A percentile compares a stretch with the other conserved stretches of the same genome.
phyloP scores from a whole-genome alignment of 1,140 invertebrate genomes.

The Tetraneura akinire region DNA sequence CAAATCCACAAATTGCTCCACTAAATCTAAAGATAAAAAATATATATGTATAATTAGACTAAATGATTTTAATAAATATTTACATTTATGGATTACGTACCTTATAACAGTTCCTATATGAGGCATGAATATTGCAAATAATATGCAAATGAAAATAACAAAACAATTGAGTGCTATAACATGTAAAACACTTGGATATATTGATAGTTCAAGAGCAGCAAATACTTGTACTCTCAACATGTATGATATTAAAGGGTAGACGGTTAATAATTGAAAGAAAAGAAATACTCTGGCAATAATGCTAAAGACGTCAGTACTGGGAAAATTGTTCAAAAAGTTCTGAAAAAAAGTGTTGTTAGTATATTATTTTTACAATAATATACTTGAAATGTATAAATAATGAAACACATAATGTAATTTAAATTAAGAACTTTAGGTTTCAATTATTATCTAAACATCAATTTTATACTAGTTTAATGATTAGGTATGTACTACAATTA shows the following conservation, averaged over 20 bases:
- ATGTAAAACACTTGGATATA: slow-evolving; percentile 61
- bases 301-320: slow-evolving; percentile 74
- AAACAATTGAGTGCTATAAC: slow-evolving; percentile 64
- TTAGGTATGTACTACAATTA: too few species aligned
- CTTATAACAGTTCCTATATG: slow-evolving; percentile 84
- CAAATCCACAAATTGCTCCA: slow-evolving; percentile 82
- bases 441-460: too few species aligned
- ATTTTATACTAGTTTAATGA: too few species aligned
- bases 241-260: slow-evolving; percentile 83
- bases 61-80: too few species aligned
- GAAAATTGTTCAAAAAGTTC: slow-evolving; percentile 92
- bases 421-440: too few species aligned
- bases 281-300: slow-evolving; percentile 79
- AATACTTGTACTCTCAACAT: slow-evolving; percentile 81
- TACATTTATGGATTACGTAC: slow-evolving; percentile 59
- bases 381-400: too few species aligned
- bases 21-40: slow-evolving; percentile 71
- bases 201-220: slow-evolving; percentile 61
- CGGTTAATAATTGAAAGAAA: slow-evolving; percentile 85
- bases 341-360: slow-evolving; percentile 61
- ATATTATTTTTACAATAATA: too few species aligned
- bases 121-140: slow-evolving; percentile 84
- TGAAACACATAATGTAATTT: too few species aligned
- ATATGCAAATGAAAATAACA: slow-evolving; percentile 70
- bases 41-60: not conserved